These are phyloP conservation scores for Amazona vittata DNA, from an alignment of 2,113 vertebrate species.

Conservation along the genomic window DNA sequence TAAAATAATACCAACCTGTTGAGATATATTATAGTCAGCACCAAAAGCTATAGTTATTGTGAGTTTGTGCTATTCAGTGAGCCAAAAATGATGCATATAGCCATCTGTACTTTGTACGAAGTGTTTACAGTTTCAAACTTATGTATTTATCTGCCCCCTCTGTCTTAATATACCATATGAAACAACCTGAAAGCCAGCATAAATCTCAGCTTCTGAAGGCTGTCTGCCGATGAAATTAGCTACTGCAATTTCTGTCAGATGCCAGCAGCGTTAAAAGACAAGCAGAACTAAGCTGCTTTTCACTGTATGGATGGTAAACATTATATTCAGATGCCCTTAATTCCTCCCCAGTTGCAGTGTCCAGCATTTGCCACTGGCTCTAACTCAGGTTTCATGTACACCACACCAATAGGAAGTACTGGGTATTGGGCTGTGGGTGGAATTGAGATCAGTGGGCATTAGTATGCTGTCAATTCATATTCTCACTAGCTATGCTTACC, in stretches of 20 bases:
- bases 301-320: neutral
- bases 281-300: slow-evolving; percentile 49
- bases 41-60: neutral
- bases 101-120: neutral
- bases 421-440: fast-evolving
- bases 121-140: neutral
- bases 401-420: neutral
- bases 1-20: neutral
- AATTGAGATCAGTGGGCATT: neutral
- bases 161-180: neutral
- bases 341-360: fast-evolving
- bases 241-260: neutral
- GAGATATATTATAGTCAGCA: neutral
- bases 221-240: neutral
- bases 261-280: neutral
- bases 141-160: neutral
- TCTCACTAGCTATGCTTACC: neutral
- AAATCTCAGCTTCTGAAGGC: neutral
- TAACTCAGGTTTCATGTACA: fast-evolving
- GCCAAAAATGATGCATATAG: neutral
- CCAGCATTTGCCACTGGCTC: neutral
- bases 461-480: neutral
- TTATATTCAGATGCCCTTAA: neutral
- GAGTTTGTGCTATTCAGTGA: neutral
- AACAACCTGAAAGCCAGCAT: neutral